Evolutionary conservation across 2,888 invertebrate genomes (phyloP).

Genomic region (Drosophila prolongata): DNA sequence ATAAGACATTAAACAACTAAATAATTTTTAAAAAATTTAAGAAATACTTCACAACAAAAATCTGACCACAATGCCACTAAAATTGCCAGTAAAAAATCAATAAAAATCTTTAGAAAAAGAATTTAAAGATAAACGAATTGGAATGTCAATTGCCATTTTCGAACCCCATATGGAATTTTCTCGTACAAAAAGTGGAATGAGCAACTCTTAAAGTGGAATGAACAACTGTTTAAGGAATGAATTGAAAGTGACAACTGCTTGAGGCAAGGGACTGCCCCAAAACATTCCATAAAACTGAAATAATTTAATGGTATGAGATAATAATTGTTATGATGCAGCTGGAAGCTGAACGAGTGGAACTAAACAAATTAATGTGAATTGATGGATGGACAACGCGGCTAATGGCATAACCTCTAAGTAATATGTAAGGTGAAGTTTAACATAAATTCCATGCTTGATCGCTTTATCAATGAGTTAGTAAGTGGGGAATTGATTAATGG

Average conservation of each 20-base stretch:
- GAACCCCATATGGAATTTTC: conserved; percentile 12
- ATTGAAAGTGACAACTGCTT: conserved; percentile 25
- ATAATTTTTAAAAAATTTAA: background rate
- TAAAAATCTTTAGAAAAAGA: background rate
- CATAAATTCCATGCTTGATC: conserved; percentile 30
- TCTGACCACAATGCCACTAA: background rate
- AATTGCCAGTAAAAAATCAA: background rate
- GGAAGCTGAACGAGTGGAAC: conserved; percentile 27
- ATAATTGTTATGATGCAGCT: conserved; percentile 17
- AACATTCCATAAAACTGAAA: background rate
- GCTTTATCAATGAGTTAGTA: conserved; percentile 6
- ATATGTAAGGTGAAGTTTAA: conserved; percentile 11
- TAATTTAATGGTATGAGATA: conserved; percentile 23
- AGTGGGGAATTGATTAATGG: conserved; percentile 51
- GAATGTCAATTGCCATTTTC: conserved; percentile 9
- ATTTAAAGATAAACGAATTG: conserved; percentile 5
- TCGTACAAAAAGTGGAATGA: conserved; percentile 18
- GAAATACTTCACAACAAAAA: too few species aligned
- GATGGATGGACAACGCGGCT: conserved; percentile 30
- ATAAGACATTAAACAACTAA: background rate
- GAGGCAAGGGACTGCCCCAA: conserved; percentile 4
- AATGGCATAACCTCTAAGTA: conserved; percentile 26
- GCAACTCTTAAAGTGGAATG: background rate
- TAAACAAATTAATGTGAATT: conserved; percentile 30
- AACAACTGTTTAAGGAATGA: conserved; percentile 8